Evolutionary conservation across 2,113 vertebrate genomes (phyloP).

Genomic region (Prolemur simus): DNA sequence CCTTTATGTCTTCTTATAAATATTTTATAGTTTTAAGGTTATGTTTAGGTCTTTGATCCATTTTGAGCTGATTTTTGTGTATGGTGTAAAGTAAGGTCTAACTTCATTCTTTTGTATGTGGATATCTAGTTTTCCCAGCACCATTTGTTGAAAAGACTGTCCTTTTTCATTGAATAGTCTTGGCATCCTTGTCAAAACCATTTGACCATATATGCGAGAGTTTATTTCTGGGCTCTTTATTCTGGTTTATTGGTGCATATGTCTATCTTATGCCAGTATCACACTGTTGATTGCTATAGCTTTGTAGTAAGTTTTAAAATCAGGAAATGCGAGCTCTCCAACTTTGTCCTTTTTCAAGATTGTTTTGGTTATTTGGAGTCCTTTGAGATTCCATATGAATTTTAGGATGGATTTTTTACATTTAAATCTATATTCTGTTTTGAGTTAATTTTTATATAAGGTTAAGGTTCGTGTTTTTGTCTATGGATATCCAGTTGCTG

Average conservation of each 20-base stretch:
- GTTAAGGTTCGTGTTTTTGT: constrained; percentile 26
- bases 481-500: background rate
- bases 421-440: background rate
- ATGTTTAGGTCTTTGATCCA: background rate
- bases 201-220: background rate
- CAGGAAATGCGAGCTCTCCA: no score
- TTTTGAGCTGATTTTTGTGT: constrained; percentile 4
- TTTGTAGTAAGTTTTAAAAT: no score
- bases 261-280: no score
- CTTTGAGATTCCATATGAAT: background rate
- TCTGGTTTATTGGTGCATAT: no score
- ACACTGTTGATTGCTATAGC: no score
- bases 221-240: no score
- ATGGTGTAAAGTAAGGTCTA: background rate
- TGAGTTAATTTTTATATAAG: constrained; percentile 11
- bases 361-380: background rate
- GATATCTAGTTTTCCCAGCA: background rate
- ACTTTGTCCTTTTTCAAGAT: background rate
- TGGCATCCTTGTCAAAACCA: background rate
- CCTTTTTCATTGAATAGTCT: background rate
- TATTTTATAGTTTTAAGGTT: constrained; percentile 13
- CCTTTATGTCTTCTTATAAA: background rate
- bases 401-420: background rate
- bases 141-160: background rate
- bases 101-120: background rate